Evolutionary conservation across 2,888 invertebrate genomes (phyloP), one percentile per base, ranked within the genome.

Genomic region (Coelopa pilipes): DNA sequence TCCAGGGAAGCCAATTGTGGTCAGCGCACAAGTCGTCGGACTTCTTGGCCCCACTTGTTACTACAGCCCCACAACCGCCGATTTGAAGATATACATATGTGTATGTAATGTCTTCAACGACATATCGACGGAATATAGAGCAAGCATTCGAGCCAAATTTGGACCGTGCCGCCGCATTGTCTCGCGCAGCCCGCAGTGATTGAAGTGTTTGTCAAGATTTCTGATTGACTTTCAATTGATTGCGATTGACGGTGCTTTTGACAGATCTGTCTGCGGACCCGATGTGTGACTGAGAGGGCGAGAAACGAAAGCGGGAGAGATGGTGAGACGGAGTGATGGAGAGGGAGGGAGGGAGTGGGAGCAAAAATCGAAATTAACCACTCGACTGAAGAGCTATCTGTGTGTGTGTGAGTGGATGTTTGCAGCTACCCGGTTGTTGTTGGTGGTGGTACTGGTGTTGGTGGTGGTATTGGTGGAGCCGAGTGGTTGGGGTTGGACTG

Each of bases 191-290:
- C 50, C 47, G 49, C 21, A 59, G 17, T 73, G 77, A 78, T 78
- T 80, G 79, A 83, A 82, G 78, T 82, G 77, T 79, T 80, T 78
- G 80, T 79, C 80, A 81, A 79, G 78, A 79, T 68, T 73, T 13
- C 45, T 69, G 53, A 73, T 80, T 82, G 81, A 75, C 76, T 76
- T 77, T 77, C 67, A 77, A 77, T 70, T 63, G 45, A 70, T 24
- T 50, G 24, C 5, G 34, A 34, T 34, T 34, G 34, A 34, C 34
- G 55, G 45, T 67, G 55, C n/a, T 24, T 67, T 9, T 50, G 53
- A 50, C 66, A 50, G 17, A 47, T 50, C 45, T 50, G 47, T 50
- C 46, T 15, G n/a, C 7, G 34, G 13, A 24, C 13, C 17, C 60
- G 13, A 19, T 60, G 21, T 60, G 13, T 19, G 13, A 60, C 17